These are phyloP conservation scores for Entomobrya proxima DNA, from an alignment of 2,888 invertebrate species.

Conservation along the genomic window DNA sequence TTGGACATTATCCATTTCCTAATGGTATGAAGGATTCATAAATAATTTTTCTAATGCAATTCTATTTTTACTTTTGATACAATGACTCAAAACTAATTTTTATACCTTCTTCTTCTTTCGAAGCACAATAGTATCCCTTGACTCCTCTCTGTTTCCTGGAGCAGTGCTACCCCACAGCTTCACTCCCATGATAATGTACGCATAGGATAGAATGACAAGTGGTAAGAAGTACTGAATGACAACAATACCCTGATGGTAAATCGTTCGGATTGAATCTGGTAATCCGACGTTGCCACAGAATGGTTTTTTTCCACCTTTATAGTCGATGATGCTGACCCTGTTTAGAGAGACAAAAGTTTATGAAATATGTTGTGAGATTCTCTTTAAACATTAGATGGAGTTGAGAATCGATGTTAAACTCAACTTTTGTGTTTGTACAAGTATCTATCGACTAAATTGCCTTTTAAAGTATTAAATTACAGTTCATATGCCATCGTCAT, in stretches of 20 bases:
- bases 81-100: no score
- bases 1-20: neutral
- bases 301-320: constrained; percentile 75
- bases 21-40: no score
- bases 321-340: constrained; percentile 70
- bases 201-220: constrained; percentile 87
- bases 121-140: constrained; percentile 82
- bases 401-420: no score
- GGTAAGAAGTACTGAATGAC: constrained; percentile 86
- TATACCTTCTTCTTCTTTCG: constrained; percentile 39
- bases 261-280: neutral
- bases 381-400: no score
- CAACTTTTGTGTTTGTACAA: no score
- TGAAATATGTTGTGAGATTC: no score
- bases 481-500: no score
- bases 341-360: no score
- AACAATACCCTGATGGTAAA: constrained; percentile 74
- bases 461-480: no score
- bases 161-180: constrained; percentile 65
- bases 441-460: no score
- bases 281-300: constrained; percentile 77
- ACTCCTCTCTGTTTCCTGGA: constrained; percentile 88
- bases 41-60: no score
- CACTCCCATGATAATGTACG: constrained; percentile 80
- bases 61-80: no score